phyloP scores from a whole-genome alignment of 2,113 vertebrate genomes.

The Strigops habroptila region DNA sequence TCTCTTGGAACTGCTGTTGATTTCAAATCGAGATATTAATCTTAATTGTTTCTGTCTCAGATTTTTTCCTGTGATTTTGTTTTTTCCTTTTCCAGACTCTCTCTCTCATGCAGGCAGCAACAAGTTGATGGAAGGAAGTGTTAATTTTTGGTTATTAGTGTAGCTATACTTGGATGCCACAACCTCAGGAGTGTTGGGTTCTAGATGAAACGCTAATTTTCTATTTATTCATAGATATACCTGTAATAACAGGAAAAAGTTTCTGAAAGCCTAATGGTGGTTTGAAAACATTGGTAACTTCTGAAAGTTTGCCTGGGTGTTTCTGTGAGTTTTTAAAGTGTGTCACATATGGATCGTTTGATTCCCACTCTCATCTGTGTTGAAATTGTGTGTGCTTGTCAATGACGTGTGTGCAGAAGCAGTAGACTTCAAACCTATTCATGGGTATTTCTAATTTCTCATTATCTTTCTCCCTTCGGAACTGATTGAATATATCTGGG shows the following conservation, averaged over 20 bases:
- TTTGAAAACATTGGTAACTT: background rate
- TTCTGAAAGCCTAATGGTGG: background rate
- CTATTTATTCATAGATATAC: background rate
- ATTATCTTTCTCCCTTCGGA: constrained; percentile 55
- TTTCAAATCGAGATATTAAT: background rate
- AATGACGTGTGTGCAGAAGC: constrained; percentile 35
- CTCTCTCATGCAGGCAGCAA: background rate
- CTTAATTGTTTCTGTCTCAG: background rate
- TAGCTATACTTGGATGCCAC: background rate
- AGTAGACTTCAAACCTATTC: constrained; percentile 29
- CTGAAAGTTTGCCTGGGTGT: background rate
- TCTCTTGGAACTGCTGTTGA: background rate
- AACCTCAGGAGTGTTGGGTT: background rate
- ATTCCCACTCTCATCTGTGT: background rate
- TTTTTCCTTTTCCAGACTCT: background rate
- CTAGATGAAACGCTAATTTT: background rate
- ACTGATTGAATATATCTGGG: constrained; percentile 23
- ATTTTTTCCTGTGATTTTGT: background rate
- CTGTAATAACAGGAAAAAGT: background rate
- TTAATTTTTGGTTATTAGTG: background rate
- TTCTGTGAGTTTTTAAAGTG: background rate
- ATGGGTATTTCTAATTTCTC: constrained; percentile 43
- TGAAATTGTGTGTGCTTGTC: background rate
- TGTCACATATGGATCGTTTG: background rate
- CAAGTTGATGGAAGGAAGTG: background rate